Evolutionary conservation across 2,797 vertebrate species (phyloP), one percentile per base, ranked within the genome.

Genomic region (Scolopax bukidnonensis): DNA sequence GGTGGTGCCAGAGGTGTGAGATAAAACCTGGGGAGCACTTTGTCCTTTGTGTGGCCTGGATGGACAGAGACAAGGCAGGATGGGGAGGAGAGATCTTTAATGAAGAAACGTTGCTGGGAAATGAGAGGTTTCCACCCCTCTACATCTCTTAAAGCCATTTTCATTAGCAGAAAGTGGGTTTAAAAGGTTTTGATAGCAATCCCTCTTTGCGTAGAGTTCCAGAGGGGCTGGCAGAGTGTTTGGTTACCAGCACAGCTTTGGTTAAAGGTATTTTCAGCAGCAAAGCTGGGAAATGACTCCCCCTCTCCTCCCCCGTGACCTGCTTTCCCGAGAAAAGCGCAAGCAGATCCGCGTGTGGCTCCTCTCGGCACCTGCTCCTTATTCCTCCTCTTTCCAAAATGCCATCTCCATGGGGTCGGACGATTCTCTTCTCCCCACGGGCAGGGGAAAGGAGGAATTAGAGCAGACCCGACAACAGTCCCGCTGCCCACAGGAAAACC

Each of bases 261-360:
- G 93, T 96, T 94, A 95, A 97, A 84, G 4, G 60, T 45, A 60
- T 60, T 84, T 67, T 15, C 87, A 95, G 82, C 27, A 48, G 74
- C 27, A 36, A 69, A 89, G 59, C 91, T 71, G 79, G 84, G 87
- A 94, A 92, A 61, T 16, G 5, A 80, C 74, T 89, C 43, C 81
- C 81, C 86, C 20, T 78, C 88, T 83, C 93, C 79, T 91, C 80
- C 85, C 74, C 80, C 47, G 21, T 97, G 96, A 96, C 95, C 96
- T 96, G 87, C 87, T 96, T 96, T 96, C 93, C 82, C 10, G 43
- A 90, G 80, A 78, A 95, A 94, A 88, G 93, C 82, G 32, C 79
- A 48, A 83, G 89, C 84, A 53, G 56, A 87, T 54, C 81, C 1
- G 0, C 41, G 86, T 67, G 86, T 67, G 2, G 18, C 51, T 88